Evolutionary conservation across 2,113 vertebrate species (phyloP), one percentile per base, ranked within the genome.

Genomic region (Suncus etruscus): DNA sequence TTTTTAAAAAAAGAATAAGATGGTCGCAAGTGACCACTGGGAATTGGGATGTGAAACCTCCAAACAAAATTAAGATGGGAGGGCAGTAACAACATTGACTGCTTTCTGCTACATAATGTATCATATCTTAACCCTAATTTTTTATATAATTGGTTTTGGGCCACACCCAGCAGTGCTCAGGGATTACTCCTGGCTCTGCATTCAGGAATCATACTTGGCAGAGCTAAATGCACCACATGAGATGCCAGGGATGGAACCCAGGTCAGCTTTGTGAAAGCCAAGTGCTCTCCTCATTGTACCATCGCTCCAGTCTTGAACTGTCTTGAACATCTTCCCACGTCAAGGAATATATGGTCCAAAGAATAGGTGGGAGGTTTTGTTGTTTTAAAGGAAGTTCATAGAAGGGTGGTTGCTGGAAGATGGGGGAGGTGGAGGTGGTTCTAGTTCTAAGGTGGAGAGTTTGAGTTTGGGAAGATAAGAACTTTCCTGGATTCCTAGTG

Each of bases 401-500:
- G 39, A 45, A 12, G 18, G n/a, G 51, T 10, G 25, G n/a, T 24
- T n/a, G 5, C 18, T 31, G 39, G 12, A 18, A 22, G 16, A 6
- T 8, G 12, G 58, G 72, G 68, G 61, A 0, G 15, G 0, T 11
- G 70, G 45, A 16, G 68, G 4, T 9, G 1, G 8, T 8, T 27
- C 63, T 9, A 6, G 3, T 25, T 25, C 20, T 65, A 2, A 6
- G 39, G 45, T 7, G 1, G 54, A 10, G 87, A 20, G 6, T 51
- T 65, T 18, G n/a, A 2, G 14, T 45, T 20, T 66, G 80, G 31
- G 70, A 5, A 16, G 70, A 18, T 69, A 18, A 77, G 27, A 9
- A 32, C 1, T 18, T 11, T 45, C 11, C 58, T 31, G 0, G 0
- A n/a, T 22, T 39, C 39, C 39, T 5, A 6, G 39, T 27, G 25